Conservation (phyloP, 2,113 vertebrate species). For the Lasiurus borealis region DNA sequence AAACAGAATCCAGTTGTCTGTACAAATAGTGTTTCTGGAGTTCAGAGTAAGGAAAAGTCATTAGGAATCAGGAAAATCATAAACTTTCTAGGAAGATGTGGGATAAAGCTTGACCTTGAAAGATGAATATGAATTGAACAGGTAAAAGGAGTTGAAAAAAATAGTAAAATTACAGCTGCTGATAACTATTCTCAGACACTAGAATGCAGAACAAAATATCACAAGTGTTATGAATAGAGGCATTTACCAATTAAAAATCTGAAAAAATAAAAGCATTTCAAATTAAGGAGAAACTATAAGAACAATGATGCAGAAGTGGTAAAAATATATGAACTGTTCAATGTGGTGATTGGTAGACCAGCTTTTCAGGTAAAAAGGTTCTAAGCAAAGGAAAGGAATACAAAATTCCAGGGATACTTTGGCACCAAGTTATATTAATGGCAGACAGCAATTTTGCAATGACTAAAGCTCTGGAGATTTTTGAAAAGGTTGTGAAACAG, state of each 20-base stretch:
- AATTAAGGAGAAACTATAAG: background rate
- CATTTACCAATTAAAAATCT: background rate
- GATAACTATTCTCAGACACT: conserved; percentile 22
- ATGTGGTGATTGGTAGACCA: background rate
- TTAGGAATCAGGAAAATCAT: background rate
- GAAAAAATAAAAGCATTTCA: background rate
- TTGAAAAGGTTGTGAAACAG: background rate
- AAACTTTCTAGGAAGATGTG: background rate
- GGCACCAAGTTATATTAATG: background rate
- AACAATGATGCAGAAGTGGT: background rate
- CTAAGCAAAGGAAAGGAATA: background rate
- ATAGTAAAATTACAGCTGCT: background rate
- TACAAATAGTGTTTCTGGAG: background rate
- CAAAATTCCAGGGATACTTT: background rate
- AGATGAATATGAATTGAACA: background rate
- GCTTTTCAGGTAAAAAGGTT: background rate
- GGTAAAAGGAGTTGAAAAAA: background rate
- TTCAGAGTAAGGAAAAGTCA: background rate
- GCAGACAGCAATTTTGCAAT: background rate
- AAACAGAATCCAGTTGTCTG: background rate
- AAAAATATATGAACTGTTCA: background rate
- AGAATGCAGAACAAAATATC: background rate
- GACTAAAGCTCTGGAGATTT: background rate
- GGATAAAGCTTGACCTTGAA: background rate
- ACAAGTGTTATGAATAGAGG: background rate